Evolutionary conservation across 2,888 invertebrate species (phyloP), one percentile per base, ranked within the genome.

Genomic region (Andrena praecox): DNA sequence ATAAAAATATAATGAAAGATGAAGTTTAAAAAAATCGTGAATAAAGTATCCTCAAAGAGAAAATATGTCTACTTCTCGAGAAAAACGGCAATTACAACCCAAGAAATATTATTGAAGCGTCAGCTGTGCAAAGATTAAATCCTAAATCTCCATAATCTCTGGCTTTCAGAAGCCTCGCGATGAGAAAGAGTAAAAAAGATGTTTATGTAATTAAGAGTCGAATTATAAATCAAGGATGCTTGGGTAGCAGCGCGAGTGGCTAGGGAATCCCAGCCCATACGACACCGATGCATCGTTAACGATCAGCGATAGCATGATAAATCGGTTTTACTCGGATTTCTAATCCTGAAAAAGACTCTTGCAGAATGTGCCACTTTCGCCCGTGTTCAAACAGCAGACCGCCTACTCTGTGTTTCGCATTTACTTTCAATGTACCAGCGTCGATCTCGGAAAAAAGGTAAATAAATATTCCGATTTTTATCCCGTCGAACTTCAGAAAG

Each of bases 291-390:
- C 75, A 52, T 62, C 75, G 67, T 35, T 60, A 74, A 75, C 60
- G 77, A 75, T 67, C 77, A 62, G n/a, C 56, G 24, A 56, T 27
- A n/a, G 52, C 50, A 78, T 78, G 77, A 78, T 78, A 52, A 78
- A 78, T 78, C n/a, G 74, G 77, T 60, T 74, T 74, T 77, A 78
- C 66, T 62, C 75, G 60, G 77, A 78, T 78, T 78, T 78, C 75
- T 78, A 78, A 66, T 78, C 77, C 8, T 35, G 75, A 60, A 78
- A 77, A 75, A 78, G 66, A 75, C 60, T 31, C 20, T 31, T 27
- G 66, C 29, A 62, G 75, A 78, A 78, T 54, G 77, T 78, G 77
- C 75, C 75, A 67, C 77, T 78, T 78, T 78, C 77, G 67, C 75
- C 67, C n/a, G 52, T 42, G 60, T 59, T 78, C 62, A 75, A 52